phyloP scores from a whole-genome alignment of 2,888 invertebrate genomes.

The Digitonthophagus gazella region DNA sequence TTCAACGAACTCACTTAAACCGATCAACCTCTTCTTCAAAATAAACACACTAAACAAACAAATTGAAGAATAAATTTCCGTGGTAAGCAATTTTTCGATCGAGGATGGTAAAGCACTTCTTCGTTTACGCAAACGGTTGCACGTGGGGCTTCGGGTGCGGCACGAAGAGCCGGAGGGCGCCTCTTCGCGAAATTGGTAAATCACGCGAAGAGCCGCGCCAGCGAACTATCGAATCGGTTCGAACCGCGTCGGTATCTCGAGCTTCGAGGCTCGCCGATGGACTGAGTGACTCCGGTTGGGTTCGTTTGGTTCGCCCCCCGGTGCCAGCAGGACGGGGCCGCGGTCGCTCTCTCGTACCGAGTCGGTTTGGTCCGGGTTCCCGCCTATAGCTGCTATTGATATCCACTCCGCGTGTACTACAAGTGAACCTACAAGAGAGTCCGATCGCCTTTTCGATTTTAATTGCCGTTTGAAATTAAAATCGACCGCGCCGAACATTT shows the following conservation, averaged over 20 bases:
- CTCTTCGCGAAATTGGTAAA: conserved; percentile 14
- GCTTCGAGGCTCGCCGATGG: background rate
- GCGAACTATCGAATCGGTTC: conserved; percentile 1
- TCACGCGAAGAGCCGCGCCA: conserved; percentile 3
- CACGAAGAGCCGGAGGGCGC: conserved; percentile 3
- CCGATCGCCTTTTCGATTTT: background rate
- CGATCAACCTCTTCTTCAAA: too few relatives aligned
- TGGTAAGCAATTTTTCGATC: background rate
- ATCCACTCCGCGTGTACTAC: background rate
- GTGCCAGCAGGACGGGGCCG: background rate
- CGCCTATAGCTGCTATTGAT: background rate
- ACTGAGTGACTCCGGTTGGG: background rate
- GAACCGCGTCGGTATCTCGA: background rate
- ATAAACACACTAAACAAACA: background rate
- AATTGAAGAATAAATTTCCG: too few relatives aligned
- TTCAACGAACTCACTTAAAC: too few relatives aligned
- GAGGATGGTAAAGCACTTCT: background rate
- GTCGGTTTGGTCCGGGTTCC: background rate
- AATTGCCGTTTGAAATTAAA: background rate
- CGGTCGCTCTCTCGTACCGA: background rate
- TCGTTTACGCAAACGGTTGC: conserved; percentile 11
- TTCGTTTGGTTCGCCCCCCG: conserved; percentile 13
- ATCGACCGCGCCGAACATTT: background rate
- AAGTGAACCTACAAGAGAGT: background rate
- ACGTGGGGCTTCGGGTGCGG: background rate